phyloP scores from a whole-genome alignment of 2,888 invertebrate genomes.

The Plutella xylostella region DNA sequence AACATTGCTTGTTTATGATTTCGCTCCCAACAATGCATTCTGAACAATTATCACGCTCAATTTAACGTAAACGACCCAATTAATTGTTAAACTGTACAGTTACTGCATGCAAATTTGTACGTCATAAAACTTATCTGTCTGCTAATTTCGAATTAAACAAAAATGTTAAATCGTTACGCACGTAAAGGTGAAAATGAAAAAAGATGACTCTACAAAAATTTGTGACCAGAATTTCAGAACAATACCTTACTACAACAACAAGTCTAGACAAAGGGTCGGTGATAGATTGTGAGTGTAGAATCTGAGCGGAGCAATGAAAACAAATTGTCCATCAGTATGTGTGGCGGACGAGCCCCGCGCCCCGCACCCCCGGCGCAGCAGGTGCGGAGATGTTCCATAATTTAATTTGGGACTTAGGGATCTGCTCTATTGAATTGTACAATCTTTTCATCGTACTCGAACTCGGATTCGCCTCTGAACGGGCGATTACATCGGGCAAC shows the following conservation, averaged over 20 bases:
- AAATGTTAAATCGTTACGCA: background rate
- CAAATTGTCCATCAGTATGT: slow-evolving; percentile 44
- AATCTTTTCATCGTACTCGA: slow-evolving; percentile 49
- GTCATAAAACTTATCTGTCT: background rate
- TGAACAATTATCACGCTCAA: background rate
- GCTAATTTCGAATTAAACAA: background rate
- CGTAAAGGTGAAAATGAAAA: background rate
- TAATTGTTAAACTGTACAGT: too few relatives aligned
- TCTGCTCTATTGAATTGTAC: slow-evolving; percentile 58
- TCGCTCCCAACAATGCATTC: background rate
- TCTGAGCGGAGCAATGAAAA: slow-evolving; percentile 45
- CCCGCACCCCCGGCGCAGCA: slow-evolving; percentile 32
- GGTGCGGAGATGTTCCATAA: slow-evolving; percentile 66
- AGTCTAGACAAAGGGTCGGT: background rate
- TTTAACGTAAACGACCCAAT: background rate
- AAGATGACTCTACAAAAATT: background rate
- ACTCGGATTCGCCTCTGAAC: slow-evolving; percentile 26
- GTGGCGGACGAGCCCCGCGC: slow-evolving; percentile 37
- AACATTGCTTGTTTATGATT: too few relatives aligned
- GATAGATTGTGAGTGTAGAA: slow-evolving; percentile 20
- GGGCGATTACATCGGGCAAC: slow-evolving; percentile 31
- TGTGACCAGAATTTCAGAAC: too few relatives aligned
- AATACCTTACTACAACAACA: too few relatives aligned
- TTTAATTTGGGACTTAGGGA: slow-evolving; percentile 70
- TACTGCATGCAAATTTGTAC: too few relatives aligned